These are phyloP conservation scores for Onychomys leucogaster DNA, from an alignment of 2,797 vertebrate genomes.

Conservation along the genomic window DNA sequence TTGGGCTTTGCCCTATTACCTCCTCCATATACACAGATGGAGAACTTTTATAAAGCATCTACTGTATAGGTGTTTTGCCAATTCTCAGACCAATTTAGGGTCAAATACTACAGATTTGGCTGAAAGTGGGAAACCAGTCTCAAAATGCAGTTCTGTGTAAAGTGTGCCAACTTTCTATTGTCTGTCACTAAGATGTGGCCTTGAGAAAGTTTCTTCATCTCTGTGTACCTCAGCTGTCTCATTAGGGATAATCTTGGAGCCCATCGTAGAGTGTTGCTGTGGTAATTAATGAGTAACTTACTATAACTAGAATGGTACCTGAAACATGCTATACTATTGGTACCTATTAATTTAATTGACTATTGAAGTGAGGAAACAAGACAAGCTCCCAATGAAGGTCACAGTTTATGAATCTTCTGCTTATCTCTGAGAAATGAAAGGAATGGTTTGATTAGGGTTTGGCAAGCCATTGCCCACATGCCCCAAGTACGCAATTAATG, in stretches of 20 bases:
- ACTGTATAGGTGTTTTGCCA: slow-evolving; percentile 3
- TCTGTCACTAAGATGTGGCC: not conserved
- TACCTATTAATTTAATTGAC: slow-evolving; percentile 10
- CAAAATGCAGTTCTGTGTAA: not conserved
- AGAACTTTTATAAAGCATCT: slow-evolving; percentile 45
- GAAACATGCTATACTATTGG: not conserved
- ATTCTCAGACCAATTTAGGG: slow-evolving; percentile 5
- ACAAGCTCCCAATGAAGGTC: not conserved
- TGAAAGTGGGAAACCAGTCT: not conserved
- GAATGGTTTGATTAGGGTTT: not conserved
- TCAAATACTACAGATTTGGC: slow-evolving; percentile 17
- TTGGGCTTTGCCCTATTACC: slow-evolving; percentile 5
- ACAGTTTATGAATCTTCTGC: not conserved
- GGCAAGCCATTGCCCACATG: not conserved
- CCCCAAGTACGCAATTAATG: not conserved
- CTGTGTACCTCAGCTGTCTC: not conserved
- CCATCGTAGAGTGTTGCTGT: not conserved
- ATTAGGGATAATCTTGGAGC: not conserved
- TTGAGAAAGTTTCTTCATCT: slow-evolving; percentile 30
- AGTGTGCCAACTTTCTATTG: not conserved
- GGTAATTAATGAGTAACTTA: slow-evolving; percentile 8
- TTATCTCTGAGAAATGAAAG: not conserved
- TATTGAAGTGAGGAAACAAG: not conserved
- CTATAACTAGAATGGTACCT: not conserved
- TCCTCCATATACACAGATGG: not conserved